These are phyloP conservation scores for Gulo gulo DNA, from an alignment of 2,113 vertebrate genomes.

Conservation along the genomic window DNA sequence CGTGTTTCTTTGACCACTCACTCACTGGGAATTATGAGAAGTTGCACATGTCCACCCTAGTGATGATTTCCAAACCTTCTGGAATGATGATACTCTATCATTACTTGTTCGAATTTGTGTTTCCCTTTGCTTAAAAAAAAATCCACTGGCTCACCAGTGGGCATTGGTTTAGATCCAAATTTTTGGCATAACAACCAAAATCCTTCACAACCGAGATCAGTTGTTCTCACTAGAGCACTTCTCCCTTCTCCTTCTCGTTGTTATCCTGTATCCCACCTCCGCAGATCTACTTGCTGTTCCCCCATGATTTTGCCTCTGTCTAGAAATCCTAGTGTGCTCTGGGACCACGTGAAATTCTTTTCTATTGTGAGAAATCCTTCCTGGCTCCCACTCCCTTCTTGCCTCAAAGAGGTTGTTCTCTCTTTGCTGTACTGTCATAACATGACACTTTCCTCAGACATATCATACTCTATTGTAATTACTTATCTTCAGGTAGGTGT, in stretches of 20 bases:
- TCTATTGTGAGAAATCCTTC: not conserved
- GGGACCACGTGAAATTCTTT: not conserved
- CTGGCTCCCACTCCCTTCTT: not conserved
- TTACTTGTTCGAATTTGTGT: not conserved
- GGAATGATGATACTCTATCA: not conserved
- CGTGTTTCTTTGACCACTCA: not conserved
- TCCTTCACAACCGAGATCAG: not conserved
- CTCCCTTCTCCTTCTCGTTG: not conserved
- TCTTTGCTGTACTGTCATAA: not conserved
- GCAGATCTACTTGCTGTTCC: not conserved
- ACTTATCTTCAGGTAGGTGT: not conserved
- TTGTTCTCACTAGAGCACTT: not conserved
- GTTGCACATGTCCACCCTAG: not conserved
- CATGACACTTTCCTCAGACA: not conserved
- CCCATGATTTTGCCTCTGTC: rapidly evolving
- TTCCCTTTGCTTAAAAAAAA: not conserved
- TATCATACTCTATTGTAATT: not conserved
- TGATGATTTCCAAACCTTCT: not conserved
- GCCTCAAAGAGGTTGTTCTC: not conserved
- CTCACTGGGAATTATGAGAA: not conserved
- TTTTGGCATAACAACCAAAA: not conserved
- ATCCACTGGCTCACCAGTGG: not conserved
- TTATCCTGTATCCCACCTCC: not conserved
- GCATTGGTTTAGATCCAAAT: not conserved
- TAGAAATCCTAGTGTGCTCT: not conserved